Conservation (phyloP, 2,797 vertebrate genomes). For the Phoxinus dragarum region DNA sequence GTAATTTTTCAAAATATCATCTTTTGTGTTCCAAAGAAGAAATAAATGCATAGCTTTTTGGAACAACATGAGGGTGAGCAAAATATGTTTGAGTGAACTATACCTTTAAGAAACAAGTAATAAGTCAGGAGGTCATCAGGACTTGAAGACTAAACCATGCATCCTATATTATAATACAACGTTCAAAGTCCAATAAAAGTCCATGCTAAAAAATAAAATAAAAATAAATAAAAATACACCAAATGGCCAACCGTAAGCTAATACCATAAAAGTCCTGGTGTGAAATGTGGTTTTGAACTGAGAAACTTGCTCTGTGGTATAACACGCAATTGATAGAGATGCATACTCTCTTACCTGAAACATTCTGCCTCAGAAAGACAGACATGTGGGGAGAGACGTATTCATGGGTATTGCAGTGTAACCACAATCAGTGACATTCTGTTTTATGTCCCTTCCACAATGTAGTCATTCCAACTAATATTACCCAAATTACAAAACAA, state of each 20-base stretch:
- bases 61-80: neutral
- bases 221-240: neutral
- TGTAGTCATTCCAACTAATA: neutral
- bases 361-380: constrained; percentile 84
- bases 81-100: neutral
- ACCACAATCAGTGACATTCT: constrained; percentile 58
- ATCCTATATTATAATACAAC: constrained; percentile 2
- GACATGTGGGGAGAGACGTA: constrained; percentile 86
- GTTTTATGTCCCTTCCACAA: constrained; percentile 35
- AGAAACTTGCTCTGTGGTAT: constrained; percentile 13
- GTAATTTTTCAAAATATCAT: neutral
- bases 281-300: constrained; percentile 31
- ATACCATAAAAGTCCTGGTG: neutral
- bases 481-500: constrained; percentile 14
- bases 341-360: constrained; percentile 85
- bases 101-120: constrained; percentile 1
- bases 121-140: neutral
- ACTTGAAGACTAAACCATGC: neutral
- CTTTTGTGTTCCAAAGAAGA: neutral
- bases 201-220: neutral
- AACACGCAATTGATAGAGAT: constrained; percentile 1
- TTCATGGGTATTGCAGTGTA: constrained; percentile 76
- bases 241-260: neutral
- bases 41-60: neutral
- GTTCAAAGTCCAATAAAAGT: neutral